Percentiles rank a stretch among this genome's conserved stretches.
Conservation (phyloP, 2,888 invertebrate genomes). For the Alloscopus bannaensis region DNA sequence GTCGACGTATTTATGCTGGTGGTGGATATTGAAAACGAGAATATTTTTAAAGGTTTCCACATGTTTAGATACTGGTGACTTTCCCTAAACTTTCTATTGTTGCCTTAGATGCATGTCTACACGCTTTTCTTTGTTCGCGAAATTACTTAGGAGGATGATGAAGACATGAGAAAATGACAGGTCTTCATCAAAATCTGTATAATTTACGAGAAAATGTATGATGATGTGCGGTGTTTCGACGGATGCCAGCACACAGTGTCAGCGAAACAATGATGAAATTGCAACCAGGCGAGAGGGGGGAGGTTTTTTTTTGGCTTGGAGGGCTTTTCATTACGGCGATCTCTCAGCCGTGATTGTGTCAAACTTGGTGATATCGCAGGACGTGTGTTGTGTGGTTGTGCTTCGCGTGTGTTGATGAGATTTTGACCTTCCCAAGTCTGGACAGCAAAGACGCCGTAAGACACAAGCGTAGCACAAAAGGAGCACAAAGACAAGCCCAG, state of each 20-base stretch:
- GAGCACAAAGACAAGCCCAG: conserved; percentile 80
- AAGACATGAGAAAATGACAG: too few species aligned
- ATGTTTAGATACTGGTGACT: too few species aligned
- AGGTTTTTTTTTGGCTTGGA: too few species aligned
- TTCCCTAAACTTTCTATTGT: too few species aligned
- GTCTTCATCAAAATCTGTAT: too few species aligned
- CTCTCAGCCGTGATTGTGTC: conserved; percentile 70
- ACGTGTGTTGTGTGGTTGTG: conserved; percentile 72
- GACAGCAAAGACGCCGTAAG: conserved; percentile 81
- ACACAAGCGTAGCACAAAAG: conserved; percentile 83
- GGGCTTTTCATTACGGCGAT: conserved; percentile 67
- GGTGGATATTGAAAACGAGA: too few species aligned
- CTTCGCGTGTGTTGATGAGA: conserved; percentile 65
- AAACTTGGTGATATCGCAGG: conserved; percentile 72
- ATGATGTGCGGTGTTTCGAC: neutral
- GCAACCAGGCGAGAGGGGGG: neutral
- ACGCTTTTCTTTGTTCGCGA: too few species aligned
- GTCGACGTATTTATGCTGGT: too few species aligned
- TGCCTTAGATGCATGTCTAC: too few species aligned
- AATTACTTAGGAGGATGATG: too few species aligned
- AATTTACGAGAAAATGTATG: too few species aligned
- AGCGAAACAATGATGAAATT: neutral
- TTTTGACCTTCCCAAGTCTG: conserved; percentile 71
- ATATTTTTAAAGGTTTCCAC: too few species aligned
- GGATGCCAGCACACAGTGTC: neutral